Evolutionary conservation across 2,797 vertebrate genomes (phyloP), one percentile per base, ranked within the genome.

Genomic region (Pagetopsis macropterus): DNA sequence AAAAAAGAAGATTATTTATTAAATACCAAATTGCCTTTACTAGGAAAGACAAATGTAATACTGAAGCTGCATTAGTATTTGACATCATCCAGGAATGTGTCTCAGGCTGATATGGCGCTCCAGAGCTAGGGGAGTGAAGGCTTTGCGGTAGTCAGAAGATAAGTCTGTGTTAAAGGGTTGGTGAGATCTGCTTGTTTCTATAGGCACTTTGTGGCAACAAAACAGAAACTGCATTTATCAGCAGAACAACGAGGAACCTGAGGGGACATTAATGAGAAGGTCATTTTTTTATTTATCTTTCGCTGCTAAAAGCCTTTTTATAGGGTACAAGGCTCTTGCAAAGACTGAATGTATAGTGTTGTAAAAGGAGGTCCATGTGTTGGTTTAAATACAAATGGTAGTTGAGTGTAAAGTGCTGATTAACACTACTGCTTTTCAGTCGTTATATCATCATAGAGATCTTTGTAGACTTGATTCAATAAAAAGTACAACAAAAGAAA

Each of bases 261-360:
- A 70, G 65, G 60, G 59, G 67, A 71, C 77, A 12, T 70, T 82
- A 87, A 83, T 57, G 67, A 83, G 68, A 45, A 65, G 76, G 44
- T 71, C 8, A 37, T 37, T 1, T 37, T 55, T 80, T 72, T 44
- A 58, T 65, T 58, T 9, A 59, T 52, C 52, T 64, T 12, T 19
- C 15, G 0, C 49, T 0, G 68, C 74, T 83, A 66, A 85, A 78
- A 87, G 81, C 75, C 59, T 84, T 78, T 87, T 84, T 65, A 81
- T 86, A 3, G 5, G 63, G 55, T 9, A 8, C n/a, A 40, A 19
- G 41, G 70, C 50, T 41, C 17, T 63, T 14, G 8, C 57, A 64
- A 27, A 76, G 50, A 59, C 63, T 63, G 21, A n/a, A 54, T 15
- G 57, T 21, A 13, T 37, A 58, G 45, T 0, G 33, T 13, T 43